These are phyloP conservation scores for Oceanodroma tethys DNA, from an alignment of 2,113 vertebrate species.

Conservation along the genomic window DNA sequence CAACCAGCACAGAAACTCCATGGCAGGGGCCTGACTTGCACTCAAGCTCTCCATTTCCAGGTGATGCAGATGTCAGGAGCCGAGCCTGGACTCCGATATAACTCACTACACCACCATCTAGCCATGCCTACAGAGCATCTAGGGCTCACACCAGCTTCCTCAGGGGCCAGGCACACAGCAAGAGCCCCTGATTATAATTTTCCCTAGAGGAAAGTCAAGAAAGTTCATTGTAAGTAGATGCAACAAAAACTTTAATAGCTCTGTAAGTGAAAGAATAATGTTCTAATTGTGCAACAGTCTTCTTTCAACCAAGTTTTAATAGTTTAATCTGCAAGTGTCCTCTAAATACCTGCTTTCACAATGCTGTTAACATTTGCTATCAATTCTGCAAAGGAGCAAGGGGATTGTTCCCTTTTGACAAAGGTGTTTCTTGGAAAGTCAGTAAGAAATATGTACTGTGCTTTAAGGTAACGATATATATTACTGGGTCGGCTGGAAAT, in stretches of 20 bases:
- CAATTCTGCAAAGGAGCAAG: slow-evolving; percentile 24
- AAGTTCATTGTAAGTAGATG: not conserved
- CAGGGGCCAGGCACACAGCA: not conserved
- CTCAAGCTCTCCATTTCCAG: not conserved
- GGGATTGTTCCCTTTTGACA: not conserved
- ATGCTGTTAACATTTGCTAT: not conserved
- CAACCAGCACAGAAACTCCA: not conserved
- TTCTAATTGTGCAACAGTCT: not conserved
- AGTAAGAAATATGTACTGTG: not conserved
- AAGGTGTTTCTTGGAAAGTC: slow-evolving; percentile 20
- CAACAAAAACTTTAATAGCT: not conserved
- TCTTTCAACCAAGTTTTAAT: not conserved
- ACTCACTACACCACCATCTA: not conserved
- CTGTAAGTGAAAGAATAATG: not conserved
- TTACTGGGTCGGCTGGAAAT: not conserved
- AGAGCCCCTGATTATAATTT: not conserved
- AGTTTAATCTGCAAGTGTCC: not conserved
- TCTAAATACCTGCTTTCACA: not conserved
- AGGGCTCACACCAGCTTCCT: too few relatives aligned
- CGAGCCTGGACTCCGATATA: not conserved
- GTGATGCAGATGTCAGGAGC: not conserved
- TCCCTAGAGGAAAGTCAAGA: not conserved
- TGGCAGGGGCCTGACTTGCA: rapidly evolving
- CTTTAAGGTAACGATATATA: not conserved
- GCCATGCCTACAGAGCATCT: not conserved